Percentiles rank a stretch among this genome's conserved stretches.
Evolutionary conservation across 1,140 invertebrate genomes (phyloP).

Genomic region (Drosophila pseudoananassae): DNA sequence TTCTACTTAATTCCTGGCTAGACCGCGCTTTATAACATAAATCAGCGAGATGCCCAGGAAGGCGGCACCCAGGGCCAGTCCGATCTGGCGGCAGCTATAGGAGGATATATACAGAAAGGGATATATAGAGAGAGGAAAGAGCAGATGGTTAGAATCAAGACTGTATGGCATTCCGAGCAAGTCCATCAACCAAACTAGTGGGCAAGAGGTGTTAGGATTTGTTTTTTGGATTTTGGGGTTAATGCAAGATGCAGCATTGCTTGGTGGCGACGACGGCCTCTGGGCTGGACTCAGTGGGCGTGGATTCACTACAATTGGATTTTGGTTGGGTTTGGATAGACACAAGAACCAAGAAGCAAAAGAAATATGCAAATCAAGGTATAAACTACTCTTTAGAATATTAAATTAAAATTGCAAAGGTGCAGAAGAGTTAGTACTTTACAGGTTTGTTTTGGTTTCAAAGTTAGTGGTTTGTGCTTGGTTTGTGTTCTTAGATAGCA

Average conservation of each 20-base stretch:
- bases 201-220: background rate
- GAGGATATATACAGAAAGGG: slow-evolving; percentile 12
- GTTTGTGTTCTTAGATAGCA: too few relatives aligned
- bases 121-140: slow-evolving; percentile 5
- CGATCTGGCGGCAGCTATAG: slow-evolving; percentile 76
- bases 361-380: slow-evolving; percentile 37
- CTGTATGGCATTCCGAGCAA: background rate
- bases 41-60: slow-evolving; percentile 78
- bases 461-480: background rate
- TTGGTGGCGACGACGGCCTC: slow-evolving; percentile 47
- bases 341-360: slow-evolving; percentile 34
- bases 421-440: background rate
- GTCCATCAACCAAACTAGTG: slow-evolving; percentile 9
- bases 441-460: background rate
- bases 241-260: slow-evolving; percentile 74
- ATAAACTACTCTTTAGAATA: slow-evolving; percentile 8
- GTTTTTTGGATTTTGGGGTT: slow-evolving; percentile 12
- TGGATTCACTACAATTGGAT: slow-evolving; percentile 36
- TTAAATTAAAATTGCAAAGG: background rate
- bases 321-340: background rate
- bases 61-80: slow-evolving; percentile 75
- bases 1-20: slow-evolving; percentile 38
- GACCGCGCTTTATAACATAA: slow-evolving; percentile 61
- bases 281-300: slow-evolving; percentile 42
- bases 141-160: slow-evolving; percentile 7